A percentile compares a stretch with the other conserved stretches of the same genome.
phyloP scores from a whole-genome alignment of 2,888 invertebrate species.

The Hyposoter didymator region DNA sequence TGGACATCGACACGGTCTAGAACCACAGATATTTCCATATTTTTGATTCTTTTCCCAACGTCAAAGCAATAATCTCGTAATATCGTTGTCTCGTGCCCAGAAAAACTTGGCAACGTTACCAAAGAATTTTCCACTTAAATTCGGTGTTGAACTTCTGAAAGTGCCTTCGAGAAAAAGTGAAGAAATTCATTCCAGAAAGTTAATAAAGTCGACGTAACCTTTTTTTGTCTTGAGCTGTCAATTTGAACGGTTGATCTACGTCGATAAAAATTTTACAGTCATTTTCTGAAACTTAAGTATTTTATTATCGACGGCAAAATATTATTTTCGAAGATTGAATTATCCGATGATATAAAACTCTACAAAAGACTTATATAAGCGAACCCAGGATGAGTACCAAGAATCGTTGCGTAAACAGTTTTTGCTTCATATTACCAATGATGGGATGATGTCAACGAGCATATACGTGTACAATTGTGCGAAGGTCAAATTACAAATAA shows the following conservation, averaged over 20 bases:
- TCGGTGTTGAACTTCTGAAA: neutral
- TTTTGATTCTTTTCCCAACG: neutral
- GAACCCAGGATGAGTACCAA: neutral
- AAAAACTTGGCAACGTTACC: neutral
- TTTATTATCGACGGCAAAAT: neutral
- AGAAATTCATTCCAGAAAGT: neutral
- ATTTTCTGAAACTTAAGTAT: neutral
- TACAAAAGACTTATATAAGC: constrained; percentile 23
- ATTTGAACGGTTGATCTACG: neutral
- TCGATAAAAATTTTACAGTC: neutral
- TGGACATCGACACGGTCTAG: neutral
- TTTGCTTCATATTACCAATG: constrained; percentile 27
- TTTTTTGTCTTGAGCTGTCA: neutral
- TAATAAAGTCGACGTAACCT: neutral
- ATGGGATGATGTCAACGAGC: constrained; percentile 44
- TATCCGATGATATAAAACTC: constrained; percentile 4
- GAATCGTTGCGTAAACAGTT: constrained; percentile 46
- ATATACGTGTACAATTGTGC: constrained; percentile 23
- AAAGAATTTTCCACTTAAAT: neutral
- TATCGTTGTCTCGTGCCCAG: neutral
- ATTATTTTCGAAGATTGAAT: neutral
- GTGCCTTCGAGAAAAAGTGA: neutral
- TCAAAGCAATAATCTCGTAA: neutral
- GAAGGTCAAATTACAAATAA: constrained; percentile 48
- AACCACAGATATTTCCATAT: neutral